Evolutionary conservation across 2,113 vertebrate genomes (phyloP).

Genomic region (Aphelocoma coerulescens): DNA sequence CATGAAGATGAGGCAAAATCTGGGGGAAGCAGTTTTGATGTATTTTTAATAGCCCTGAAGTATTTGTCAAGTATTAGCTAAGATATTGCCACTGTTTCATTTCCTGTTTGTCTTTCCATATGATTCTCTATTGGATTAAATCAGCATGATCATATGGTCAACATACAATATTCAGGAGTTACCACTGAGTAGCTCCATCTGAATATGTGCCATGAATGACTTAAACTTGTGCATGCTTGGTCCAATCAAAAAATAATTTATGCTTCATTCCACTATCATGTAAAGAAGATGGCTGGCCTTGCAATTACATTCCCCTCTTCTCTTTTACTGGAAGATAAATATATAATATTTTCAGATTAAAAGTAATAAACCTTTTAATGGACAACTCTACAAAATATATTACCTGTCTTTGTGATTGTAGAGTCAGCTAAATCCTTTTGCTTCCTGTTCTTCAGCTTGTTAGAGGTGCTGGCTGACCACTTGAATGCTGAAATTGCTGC

Average conservation of each 20-base stretch:
- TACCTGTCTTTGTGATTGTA: background rate
- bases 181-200: conserved; percentile 14
- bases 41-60: conserved; percentile 42
- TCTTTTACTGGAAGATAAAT: background rate
- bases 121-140: conserved; percentile 11
- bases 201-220: background rate
- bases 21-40: conserved; percentile 11
- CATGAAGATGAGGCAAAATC: conserved; percentile 35
- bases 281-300: conserved; percentile 21
- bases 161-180: conserved; percentile 44
- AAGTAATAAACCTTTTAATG: conserved; percentile 41
- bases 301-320: conserved; percentile 6
- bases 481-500: conserved; percentile 95
- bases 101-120: conserved; percentile 54
- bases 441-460: conserved; percentile 77
- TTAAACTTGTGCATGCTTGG: conserved; percentile 8
- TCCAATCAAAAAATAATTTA: conserved; percentile 28
- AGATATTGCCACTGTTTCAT: conserved; percentile 56
- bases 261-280: conserved; percentile 15
- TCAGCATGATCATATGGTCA: conserved; percentile 49
- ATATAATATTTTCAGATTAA: conserved; percentile 26
- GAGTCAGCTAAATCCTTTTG: conserved; percentile 7
- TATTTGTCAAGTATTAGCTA: conserved; percentile 52
- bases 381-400: background rate
- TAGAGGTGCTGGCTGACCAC: conserved; percentile 91